Evolutionary conservation across 2,797 vertebrate genomes (phyloP).

Genomic region (Brotula barbata): DNA sequence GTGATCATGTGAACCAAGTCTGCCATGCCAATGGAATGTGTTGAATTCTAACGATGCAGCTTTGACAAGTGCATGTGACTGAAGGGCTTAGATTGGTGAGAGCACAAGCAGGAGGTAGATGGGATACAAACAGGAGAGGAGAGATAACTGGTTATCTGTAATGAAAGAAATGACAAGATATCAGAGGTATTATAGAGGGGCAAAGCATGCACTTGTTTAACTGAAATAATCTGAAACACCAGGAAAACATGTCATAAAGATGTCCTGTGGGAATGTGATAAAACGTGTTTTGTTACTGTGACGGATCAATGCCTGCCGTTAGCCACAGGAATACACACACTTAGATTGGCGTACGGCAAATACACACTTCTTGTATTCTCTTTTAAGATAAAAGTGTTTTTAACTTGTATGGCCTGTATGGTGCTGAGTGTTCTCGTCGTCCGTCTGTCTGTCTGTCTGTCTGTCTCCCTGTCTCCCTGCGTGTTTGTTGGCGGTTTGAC

Average conservation of each 20-base stretch:
- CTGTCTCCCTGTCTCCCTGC: no score
- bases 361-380: no score
- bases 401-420: no score
- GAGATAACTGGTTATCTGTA: slow-evolving; percentile 33
- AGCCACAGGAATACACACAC: no score
- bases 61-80: slow-evolving; percentile 83
- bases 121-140: slow-evolving; percentile 31
- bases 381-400: no score
- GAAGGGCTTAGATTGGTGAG: slow-evolving; percentile 48
- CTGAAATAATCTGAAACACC: slow-evolving; percentile 13
- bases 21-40: slow-evolving; percentile 80
- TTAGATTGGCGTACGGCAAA: no score
- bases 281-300: slow-evolving; percentile 3
- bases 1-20: slow-evolving; percentile 77
- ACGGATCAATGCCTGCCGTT: no score
- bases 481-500: no score
- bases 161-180: slow-evolving; percentile 22
- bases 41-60: slow-evolving; percentile 80
- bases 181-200: slow-evolving; percentile 43
- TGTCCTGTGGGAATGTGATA: slow-evolving; percentile 54
- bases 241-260: slow-evolving; percentile 40
- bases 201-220: slow-evolving; percentile 22
- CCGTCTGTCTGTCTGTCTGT: no score
- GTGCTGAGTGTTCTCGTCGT: no score
- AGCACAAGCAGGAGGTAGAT: slow-evolving; percentile 44